A percentile compares a stretch with the other conserved stretches of the same genome.
phyloP scores from a whole-genome alignment of 2,113 vertebrate species.

The Mus pahari region DNA sequence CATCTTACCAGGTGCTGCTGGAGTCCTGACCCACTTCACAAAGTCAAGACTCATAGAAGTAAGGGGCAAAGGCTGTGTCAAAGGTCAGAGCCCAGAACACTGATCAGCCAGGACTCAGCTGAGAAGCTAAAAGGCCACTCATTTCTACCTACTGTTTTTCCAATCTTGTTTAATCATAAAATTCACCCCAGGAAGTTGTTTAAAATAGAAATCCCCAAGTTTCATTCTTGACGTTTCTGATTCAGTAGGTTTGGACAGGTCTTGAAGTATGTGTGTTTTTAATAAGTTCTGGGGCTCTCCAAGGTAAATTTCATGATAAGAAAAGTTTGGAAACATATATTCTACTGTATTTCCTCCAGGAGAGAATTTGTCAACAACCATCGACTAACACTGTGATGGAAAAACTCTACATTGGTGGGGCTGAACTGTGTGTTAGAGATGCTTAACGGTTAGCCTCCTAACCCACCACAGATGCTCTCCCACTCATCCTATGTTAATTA shows the following conservation, averaged over 20 bases:
- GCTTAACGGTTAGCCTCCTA: background rate
- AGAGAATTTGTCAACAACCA: background rate
- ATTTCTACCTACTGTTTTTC: background rate
- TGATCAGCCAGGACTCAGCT: background rate
- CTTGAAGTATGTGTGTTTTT: slow-evolving; percentile 24
- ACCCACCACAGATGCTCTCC: background rate
- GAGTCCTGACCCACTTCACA: background rate
- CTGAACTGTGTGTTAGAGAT: background rate
- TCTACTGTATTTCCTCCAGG: slow-evolving; percentile 15
- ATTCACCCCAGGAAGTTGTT: slow-evolving; percentile 9
- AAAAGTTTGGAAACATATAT: slow-evolving; percentile 55
- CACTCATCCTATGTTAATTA: background rate
- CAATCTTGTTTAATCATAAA: slow-evolving; percentile 45
- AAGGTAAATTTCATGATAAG: slow-evolving; percentile 29
- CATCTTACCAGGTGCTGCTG: background rate
- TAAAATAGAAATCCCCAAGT: slow-evolving; percentile 46
- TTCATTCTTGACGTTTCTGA: slow-evolving; percentile 36
- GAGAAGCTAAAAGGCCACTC: background rate
- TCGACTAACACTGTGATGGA: slow-evolving; percentile 3
- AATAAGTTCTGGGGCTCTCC: slow-evolving; percentile 10
- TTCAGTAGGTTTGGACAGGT: slow-evolving; percentile 41
- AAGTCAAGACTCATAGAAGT: background rate
- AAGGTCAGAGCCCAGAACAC: background rate
- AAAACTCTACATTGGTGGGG: background rate
- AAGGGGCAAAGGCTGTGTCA: background rate